A percentile compares a stretch with the other conserved stretches of the same genome.
phyloP scores from a whole-genome alignment of 2,113 vertebrate genomes.

The Orientallactaga bullata region DNA sequence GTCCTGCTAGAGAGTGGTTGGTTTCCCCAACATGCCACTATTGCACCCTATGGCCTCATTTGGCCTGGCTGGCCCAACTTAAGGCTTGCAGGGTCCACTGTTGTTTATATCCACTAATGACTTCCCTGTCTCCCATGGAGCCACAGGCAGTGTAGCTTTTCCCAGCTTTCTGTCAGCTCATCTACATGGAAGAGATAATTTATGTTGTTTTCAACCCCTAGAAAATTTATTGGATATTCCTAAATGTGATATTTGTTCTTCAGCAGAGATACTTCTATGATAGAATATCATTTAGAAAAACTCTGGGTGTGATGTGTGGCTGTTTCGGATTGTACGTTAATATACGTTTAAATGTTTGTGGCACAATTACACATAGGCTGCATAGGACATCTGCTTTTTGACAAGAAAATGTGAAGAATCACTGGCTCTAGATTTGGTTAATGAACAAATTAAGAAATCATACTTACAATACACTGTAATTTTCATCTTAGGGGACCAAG shows the following conservation, averaged over 20 bases:
- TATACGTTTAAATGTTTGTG: constrained; percentile 77
- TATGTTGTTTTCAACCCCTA: not conserved
- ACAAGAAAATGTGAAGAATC: constrained; percentile 49
- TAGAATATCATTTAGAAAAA: constrained; percentile 9
- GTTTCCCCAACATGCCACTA: too few relatives aligned
- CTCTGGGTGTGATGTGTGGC: not conserved
- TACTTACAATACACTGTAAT: constrained; percentile 38
- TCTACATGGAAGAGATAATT: not conserved
- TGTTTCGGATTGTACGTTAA: too few relatives aligned
- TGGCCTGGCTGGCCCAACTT: too few relatives aligned
- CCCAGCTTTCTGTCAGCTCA: too few relatives aligned
- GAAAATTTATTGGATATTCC: not conserved
- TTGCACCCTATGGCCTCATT: too few relatives aligned
- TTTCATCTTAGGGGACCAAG: not conserved
- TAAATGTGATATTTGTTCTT: not conserved
- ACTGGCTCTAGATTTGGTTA: constrained; percentile 58
- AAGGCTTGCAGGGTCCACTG: too few relatives aligned
- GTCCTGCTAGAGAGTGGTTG: too few relatives aligned
- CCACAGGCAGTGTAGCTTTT: too few relatives aligned
- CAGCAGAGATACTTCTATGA: not conserved
- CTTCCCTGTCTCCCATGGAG: too few relatives aligned
- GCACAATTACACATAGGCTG: constrained; percentile 74
- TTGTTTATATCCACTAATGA: not conserved
- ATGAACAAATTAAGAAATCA: constrained; percentile 67
- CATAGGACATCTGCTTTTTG: constrained; percentile 74